Conservation (phyloP, 2,888 invertebrate genomes). For the Hypselothyrea guttata region DNA sequence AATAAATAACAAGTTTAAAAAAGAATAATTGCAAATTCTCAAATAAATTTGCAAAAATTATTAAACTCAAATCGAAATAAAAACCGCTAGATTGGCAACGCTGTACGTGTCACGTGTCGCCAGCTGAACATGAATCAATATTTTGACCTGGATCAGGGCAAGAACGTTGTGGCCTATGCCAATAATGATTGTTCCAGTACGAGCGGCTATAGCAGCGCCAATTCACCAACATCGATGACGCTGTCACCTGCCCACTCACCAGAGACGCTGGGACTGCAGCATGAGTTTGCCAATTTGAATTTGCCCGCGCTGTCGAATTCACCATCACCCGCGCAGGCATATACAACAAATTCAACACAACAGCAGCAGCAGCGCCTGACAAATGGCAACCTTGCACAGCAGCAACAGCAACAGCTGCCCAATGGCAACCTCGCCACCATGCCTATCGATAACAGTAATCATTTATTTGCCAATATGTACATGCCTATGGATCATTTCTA, state of each 20-base stretch:
- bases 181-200: slow-evolving; percentile 76
- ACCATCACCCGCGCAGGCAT: slow-evolving; percentile 63
- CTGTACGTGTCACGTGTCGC: no score
- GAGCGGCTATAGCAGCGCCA: slow-evolving; percentile 74
- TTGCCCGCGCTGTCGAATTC: slow-evolving; percentile 60
- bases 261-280: slow-evolving; percentile 56
- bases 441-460: slow-evolving; percentile 25
- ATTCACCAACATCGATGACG: slow-evolving; percentile 54
- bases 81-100: neutral
- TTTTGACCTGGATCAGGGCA: slow-evolving; percentile 75
- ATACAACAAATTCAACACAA: slow-evolving; percentile 38
- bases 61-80: slow-evolving; percentile 3
- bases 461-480: slow-evolving; percentile 43
- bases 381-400: slow-evolving; percentile 44
- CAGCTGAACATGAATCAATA: slow-evolving; percentile 54
- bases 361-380: slow-evolving; percentile 33
- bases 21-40: neutral
- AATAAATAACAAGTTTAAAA: no score
- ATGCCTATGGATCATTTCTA: slow-evolving; percentile 59
- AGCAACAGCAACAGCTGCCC: slow-evolving; percentile 34
- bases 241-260: slow-evolving; percentile 76
- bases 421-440: slow-evolving; percentile 49
- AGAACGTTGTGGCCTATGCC: slow-evolving; percentile 62
- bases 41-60: no score
- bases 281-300: slow-evolving; percentile 74